phyloP scores from a whole-genome alignment of 2,113 vertebrate species.

The Sapajus apella region DNA sequence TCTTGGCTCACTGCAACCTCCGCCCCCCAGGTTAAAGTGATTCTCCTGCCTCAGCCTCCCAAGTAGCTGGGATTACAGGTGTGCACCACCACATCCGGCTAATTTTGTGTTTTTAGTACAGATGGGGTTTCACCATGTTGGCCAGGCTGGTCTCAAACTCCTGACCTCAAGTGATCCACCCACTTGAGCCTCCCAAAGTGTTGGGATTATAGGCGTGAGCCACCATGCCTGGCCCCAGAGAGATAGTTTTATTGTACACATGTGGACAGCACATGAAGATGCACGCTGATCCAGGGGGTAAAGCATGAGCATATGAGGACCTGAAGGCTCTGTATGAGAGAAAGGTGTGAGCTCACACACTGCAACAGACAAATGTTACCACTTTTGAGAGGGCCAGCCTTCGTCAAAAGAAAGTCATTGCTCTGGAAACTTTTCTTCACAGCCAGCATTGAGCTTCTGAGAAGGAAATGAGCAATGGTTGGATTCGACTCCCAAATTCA shows the following conservation, averaged over 20 bases:
- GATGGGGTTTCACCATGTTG: too few species aligned
- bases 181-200: too few species aligned
- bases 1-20: too few species aligned
- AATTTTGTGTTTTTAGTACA: too few species aligned
- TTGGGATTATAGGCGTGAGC: too few species aligned
- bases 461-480: not conserved
- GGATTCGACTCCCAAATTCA: not conserved
- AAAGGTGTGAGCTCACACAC: not conserved
- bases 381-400: not conserved
- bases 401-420: conserved; percentile 12
- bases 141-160: too few species aligned
- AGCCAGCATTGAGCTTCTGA: not conserved
- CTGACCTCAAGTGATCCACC: too few species aligned
- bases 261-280: not conserved
- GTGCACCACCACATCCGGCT: too few species aligned
- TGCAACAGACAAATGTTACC: not conserved
- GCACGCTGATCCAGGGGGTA: not conserved
- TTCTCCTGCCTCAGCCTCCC: too few species aligned
- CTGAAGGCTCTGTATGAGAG: not conserved
- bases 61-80: too few species aligned
- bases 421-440: not conserved
- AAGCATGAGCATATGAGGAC: not conserved
- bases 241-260: not conserved
- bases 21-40: too few species aligned
- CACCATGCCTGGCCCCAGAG: too few species aligned